These are phyloP conservation scores for Drosophila recens DNA, from an alignment of 2,888 invertebrate genomes.

Conservation along the genomic window DNA sequence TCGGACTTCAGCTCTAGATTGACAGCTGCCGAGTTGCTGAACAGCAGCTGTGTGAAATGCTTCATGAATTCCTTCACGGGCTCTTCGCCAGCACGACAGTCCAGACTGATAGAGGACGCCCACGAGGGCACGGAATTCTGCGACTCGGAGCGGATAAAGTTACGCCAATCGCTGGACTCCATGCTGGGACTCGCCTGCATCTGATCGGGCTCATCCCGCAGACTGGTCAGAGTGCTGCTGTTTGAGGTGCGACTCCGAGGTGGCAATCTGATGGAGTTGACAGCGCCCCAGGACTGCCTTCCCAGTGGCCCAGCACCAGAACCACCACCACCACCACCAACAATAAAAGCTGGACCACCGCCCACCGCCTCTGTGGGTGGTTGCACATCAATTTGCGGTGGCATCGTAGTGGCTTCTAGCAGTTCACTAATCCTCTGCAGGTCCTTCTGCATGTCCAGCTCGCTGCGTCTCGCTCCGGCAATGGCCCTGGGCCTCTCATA, in stretches of 20 bases:
- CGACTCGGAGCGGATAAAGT: conserved; percentile 86
- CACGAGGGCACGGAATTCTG: conserved; percentile 88
- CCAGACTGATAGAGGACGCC: conserved; percentile 88
- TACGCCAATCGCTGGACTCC: conserved; percentile 86
- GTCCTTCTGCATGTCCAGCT: conserved; percentile 83
- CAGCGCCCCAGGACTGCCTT: conserved; percentile 53
- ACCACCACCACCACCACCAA: conserved; percentile 2
- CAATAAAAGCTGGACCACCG: not conserved
- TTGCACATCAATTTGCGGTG: conserved; percentile 83
- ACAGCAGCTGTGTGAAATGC: conserved; percentile 88
- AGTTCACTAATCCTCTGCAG: conserved; percentile 78
- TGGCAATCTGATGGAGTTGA: conserved; percentile 72
- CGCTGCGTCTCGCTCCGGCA: conserved; percentile 83
- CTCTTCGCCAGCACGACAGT: conserved; percentile 87
- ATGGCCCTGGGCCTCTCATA: conserved; percentile 80
- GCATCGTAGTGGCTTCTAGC: conserved; percentile 53
- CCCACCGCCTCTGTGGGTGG: conserved; percentile 71
- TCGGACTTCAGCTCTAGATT: conserved; percentile 89
- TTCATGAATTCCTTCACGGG: conserved; percentile 89
- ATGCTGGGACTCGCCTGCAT: conserved; percentile 86
- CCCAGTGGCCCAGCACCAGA: not conserved
- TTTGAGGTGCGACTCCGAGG: conserved; percentile 83
- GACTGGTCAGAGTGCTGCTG: conserved; percentile 87
- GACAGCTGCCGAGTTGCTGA: conserved; percentile 87
- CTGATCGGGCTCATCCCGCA: conserved; percentile 86